Percentiles rank a stretch among this genome's conserved stretches.
Conservation (phyloP, 2,888 invertebrate genomes). For the Nudaria mundana region DNA sequence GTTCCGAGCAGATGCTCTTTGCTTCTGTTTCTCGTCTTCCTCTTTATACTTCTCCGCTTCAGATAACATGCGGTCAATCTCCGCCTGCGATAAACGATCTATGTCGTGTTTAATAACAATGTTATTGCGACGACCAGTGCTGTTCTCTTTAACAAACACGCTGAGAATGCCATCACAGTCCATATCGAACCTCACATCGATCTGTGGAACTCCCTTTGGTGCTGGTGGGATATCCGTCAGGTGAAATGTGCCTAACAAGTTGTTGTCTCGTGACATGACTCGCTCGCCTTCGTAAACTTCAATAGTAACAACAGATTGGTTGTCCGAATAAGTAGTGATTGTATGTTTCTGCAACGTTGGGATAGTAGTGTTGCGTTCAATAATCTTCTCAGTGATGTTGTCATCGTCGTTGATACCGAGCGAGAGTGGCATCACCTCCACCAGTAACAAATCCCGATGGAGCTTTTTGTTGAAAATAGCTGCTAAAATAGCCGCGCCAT, state of each 20-base stretch:
- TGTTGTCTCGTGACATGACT: constrained; percentile 91
- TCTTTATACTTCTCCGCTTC: constrained; percentile 88
- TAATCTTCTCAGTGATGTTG: constrained; percentile 88
- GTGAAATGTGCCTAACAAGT: constrained; percentile 84
- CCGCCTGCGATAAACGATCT: constrained; percentile 89
- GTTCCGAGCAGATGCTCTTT: constrained; percentile 86
- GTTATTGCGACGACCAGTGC: constrained; percentile 85
- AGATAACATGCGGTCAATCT: constrained; percentile 89
- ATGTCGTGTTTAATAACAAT: constrained; percentile 93
- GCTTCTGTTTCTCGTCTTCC: constrained; percentile 86
- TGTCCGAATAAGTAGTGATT: constrained; percentile 91
- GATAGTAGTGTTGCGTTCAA: constrained; percentile 87
- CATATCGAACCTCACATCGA: constrained; percentile 87
- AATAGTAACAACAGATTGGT: constrained; percentile 88
- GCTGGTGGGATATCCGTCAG: constrained; percentile 86
- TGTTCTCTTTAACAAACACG: constrained; percentile 88
- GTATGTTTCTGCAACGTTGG: constrained; percentile 87
- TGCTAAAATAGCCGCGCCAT: constrained; percentile 88
- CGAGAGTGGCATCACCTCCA: constrained; percentile 84
- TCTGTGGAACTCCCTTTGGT: constrained; percentile 84
- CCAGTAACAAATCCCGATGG: constrained; percentile 84
- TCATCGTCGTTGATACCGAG: constrained; percentile 90
- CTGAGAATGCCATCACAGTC: constrained; percentile 91
- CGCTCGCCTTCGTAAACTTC: constrained; percentile 90
- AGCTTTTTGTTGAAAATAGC: constrained; percentile 87